Evolutionary conservation across 2,888 invertebrate genomes (phyloP), one percentile per base, ranked within the genome.

Genomic region (Hermaeophaga mercurialis): DNA sequence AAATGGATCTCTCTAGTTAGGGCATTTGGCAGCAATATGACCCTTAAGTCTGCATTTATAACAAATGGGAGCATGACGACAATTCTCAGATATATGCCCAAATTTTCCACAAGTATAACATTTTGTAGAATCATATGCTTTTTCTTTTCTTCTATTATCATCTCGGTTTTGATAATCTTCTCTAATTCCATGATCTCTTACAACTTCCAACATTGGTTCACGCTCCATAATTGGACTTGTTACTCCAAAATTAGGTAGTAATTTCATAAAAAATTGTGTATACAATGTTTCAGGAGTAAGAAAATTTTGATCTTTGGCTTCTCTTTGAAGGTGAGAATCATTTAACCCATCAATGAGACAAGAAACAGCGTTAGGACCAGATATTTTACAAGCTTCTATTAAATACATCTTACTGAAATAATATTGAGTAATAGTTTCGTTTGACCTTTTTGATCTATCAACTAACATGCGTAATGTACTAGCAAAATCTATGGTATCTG

Each of bases 321-420:
- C 64, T 39, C 62, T 62, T 43, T 65, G 64, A 55, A 64, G 48
- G 22, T 56, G 60, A 4, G 61, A 61, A 49, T 70, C 66, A 31
- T 59, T 65, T 15, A 71, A 54, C 8, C 71, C 71, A 58, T 70
- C 70, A 49, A 71, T 69, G 15, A 71, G 45, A 47, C 70, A 70
- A 0, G 70, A 70, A 14, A 71, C 71, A 26, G 71, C 71, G 58
- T 70, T 66, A 54, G 56, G 56, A n/a, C 71, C 71, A 43, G 66
- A 66, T 36, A 71, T 68, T 54, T 70, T 70, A 48, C 71, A 71
- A 8, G 66, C 66, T 49, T 71, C 70, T 26, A 69, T 61, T 41
- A 71, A 59, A 60, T 70, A 70, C 59, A 70, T 62, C 48, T 71
- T 71, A 45, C 69, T 66, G 46, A 69, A 71, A 55, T 66, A 71